phyloP scores from a whole-genome alignment of 2,888 invertebrate genomes.

The Morpho achilles region DNA sequence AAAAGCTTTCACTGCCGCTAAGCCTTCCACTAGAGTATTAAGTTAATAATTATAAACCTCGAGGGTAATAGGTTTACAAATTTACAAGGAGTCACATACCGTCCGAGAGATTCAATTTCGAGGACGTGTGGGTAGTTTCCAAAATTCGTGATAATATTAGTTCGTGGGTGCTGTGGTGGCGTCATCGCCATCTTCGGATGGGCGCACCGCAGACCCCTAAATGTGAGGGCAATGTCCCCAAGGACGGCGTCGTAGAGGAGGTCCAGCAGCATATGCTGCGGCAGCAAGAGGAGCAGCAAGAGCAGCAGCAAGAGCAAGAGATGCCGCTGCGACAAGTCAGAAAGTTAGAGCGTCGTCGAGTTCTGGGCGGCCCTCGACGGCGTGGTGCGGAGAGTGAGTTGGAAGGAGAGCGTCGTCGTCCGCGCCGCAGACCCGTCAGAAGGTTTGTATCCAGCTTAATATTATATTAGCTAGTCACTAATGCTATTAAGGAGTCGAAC shows the following conservation, averaged over 20 bases:
- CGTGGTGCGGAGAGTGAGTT: constrained; percentile 60
- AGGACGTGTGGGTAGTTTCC: constrained; percentile 40
- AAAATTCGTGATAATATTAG: constrained; percentile 74
- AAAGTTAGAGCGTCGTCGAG: constrained; percentile 59
- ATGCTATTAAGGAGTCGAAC: too few relatives aligned
- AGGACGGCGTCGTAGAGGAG: constrained; percentile 57
- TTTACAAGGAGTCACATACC: constrained; percentile 37
- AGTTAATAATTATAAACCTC: constrained; percentile 41
- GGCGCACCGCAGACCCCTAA: constrained; percentile 75
- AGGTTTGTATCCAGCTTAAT: constrained; percentile 41
- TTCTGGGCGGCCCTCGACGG: constrained; percentile 51
- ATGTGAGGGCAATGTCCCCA: constrained; percentile 60
- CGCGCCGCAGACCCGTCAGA: constrained; percentile 51
- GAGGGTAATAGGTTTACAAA: constrained; percentile 30
- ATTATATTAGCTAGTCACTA: neutral
- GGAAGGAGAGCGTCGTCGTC: constrained; percentile 61
- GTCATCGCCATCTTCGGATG: constrained; percentile 73
- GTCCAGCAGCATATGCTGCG: constrained; percentile 30
- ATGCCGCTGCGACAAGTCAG: constrained; percentile 35
- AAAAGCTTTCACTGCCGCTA: constrained; percentile 57
- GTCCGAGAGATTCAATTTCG: constrained; percentile 33
- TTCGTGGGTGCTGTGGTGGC: constrained; percentile 76
- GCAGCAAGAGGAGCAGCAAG: too few relatives aligned
- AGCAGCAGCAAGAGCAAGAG: too few relatives aligned
- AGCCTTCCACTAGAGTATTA: constrained; percentile 51